Base-by-base conservation (phyloP, 2,113 vertebrate genomes). In the Mystacornis crossleyi region DNA sequence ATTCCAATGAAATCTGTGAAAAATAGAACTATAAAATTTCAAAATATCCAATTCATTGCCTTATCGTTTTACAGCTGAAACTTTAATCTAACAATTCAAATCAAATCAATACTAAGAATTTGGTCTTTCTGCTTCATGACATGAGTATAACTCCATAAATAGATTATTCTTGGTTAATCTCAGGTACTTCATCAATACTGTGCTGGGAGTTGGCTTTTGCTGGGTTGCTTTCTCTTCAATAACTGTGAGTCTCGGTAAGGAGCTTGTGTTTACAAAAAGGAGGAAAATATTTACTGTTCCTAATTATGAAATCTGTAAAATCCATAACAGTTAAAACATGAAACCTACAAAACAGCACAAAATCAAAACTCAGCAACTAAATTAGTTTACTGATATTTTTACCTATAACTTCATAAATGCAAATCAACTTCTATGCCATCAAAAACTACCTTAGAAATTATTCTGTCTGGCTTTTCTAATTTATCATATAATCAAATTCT, bases 401-500 rank as follows among this genome's bases (percentile, higher is more conserved):
- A 75, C 34, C 90, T 67, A 14, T 57, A 95, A 81, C 34, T 54
- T 29, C 47, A 58, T 4, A 0, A 88, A 67, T 64, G 82, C 67
- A 95, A 95, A 96, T 40, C 62, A 66, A 90, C 60, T 60, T 55
- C 62, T 70, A 36, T 6, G 61, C 24, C 74, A 50, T n/a, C 17
- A 81, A 89, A 85, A 82, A 51, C 60, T 66, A 72, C 34, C 80
- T 80, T 34, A 45, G 62, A 54, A 96, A 88, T 90, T 91, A 97
- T 88, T 93, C 90, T 85, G 88, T 91, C 90, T 88, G 70, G 55
- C 50, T 96, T 92, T 94, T 85, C 70, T 95, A 67, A 97, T 80
- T 91, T 86, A 83, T 67, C 81, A 96, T 90, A 65, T 65, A 96
- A 96, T 70, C 66, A 94, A 89, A 83, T 95, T 51, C 43, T 62